Conservation (phyloP, 23 tunicate genomes). For the Halocynthia roretzi region DNA sequence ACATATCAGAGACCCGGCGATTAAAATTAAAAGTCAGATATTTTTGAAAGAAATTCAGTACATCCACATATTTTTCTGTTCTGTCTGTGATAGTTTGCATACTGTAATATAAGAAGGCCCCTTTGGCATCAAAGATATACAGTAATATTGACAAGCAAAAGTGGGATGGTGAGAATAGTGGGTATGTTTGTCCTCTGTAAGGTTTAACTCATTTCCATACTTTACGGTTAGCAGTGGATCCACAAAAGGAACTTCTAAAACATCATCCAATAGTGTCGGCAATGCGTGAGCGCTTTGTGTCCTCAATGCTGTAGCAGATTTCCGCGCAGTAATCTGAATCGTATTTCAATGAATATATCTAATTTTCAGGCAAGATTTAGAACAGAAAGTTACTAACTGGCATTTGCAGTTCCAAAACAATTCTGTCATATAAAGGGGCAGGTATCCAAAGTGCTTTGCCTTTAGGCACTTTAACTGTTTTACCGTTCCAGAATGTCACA, state of each 20-base stretch:
- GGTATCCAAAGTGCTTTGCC: slow-evolving; percentile 97
- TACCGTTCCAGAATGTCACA: slow-evolving; percentile 93
- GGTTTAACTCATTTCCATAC: neutral
- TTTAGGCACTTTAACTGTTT: slow-evolving; percentile 55
- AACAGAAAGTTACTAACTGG: slow-evolving; percentile 40
- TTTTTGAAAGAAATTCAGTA: no score
- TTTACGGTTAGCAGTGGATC: slow-evolving; percentile 55
- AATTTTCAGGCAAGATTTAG: neutral
- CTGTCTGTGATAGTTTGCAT: no score
- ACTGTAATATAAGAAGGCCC: no score
- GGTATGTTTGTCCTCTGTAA: neutral
- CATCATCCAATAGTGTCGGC: slow-evolving; percentile 67
- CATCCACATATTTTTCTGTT: no score
- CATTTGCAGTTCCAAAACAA: slow-evolving; percentile 92
- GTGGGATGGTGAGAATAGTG: neutral
- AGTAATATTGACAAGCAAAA: neutral
- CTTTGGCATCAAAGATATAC: slow-evolving; percentile 2
- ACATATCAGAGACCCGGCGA: no score
- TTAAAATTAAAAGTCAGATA: no score
- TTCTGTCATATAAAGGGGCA: slow-evolving; percentile 73
- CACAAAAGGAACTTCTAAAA: slow-evolving; percentile 50
- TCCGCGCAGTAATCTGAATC: slow-evolving; percentile 15
- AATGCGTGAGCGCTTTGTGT: slow-evolving; percentile 28
- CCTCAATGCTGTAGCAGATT: neutral
- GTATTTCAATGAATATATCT: slow-evolving; percentile 3